Evolutionary conservation across 2,888 invertebrate genomes (phyloP).

Genomic region (Chrysotoxum bicinctum): DNA sequence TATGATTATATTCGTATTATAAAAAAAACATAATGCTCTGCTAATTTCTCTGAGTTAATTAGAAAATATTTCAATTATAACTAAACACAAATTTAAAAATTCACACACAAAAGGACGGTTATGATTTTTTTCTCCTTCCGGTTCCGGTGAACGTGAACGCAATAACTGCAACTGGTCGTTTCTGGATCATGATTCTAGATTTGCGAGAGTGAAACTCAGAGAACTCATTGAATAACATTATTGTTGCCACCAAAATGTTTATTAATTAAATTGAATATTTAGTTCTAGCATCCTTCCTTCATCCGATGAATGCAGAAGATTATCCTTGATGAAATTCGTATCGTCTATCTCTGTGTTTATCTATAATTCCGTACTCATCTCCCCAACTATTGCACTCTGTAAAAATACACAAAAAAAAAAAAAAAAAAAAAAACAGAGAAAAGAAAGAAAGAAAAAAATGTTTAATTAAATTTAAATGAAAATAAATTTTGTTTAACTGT

Average conservation of each 20-base stretch:
- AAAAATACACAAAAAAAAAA: constrained; percentile 50
- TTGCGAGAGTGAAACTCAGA: constrained; percentile 32
- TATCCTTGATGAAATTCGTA: constrained; percentile 40
- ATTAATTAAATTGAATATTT: constrained; percentile 51
- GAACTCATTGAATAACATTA: not conserved
- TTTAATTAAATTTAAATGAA: constrained; percentile 59
- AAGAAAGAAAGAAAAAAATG: constrained; percentile 27
- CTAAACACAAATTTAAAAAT: not conserved
- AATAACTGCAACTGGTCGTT: constrained; percentile 8
- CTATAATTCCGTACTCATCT: constrained; percentile 88
- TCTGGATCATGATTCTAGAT: not conserved
- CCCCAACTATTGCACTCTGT: constrained; percentile 83
- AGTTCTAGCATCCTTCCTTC: not conserved
- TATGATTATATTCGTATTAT: not conserved
- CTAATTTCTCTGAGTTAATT: constrained; percentile 28
- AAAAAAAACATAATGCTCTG: not conserved
- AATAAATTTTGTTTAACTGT: constrained; percentile 33
- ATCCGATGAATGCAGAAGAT: constrained; percentile 5
- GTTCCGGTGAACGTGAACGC: not conserved
- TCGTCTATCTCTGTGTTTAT: constrained; percentile 40
- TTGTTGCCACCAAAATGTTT: constrained; percentile 32
- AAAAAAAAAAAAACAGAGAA: constrained; percentile 4
- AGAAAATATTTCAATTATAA: constrained; percentile 19
- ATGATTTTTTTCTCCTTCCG: not conserved
- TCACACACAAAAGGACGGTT: constrained; percentile 20